Evolutionary conservation across 2,888 invertebrate genomes (phyloP).

Genomic region (Amorpha juglandis): DNA sequence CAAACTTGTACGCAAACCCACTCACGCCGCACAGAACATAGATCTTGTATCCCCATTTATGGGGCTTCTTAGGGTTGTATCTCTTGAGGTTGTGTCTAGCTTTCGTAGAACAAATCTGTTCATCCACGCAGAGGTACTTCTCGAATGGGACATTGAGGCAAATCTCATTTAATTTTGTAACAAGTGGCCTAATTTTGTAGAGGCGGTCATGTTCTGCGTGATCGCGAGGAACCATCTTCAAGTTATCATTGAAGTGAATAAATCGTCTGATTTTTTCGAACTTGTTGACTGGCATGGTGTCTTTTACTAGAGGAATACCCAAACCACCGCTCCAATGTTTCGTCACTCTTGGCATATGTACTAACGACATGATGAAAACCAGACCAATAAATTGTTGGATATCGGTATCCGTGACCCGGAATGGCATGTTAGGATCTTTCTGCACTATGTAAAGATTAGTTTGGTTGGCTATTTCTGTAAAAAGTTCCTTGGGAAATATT

Average conservation of each 20-base stretch:
- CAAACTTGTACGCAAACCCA: constrained; percentile 47
- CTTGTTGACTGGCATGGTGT: constrained; percentile 27
- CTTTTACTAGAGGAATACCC: constrained; percentile 27
- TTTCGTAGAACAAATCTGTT: constrained; percentile 48
- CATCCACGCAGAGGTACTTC: constrained; percentile 42
- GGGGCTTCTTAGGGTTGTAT: constrained; percentile 53
- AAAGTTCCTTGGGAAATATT: too few species aligned
- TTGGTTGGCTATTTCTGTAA: too few species aligned
- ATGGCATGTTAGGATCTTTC: too few species aligned
- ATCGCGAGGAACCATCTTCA: constrained; percentile 27
- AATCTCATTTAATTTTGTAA: constrained; percentile 35
- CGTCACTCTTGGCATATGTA: constrained; percentile 31
- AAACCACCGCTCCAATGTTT: neutral
- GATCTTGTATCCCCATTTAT: constrained; percentile 53
- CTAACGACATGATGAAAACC: constrained; percentile 38
- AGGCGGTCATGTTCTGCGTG: constrained; percentile 34
- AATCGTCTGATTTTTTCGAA: constrained; percentile 39
- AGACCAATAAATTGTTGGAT: constrained; percentile 37
- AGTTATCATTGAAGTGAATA: constrained; percentile 43
- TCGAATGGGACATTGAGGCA: constrained; percentile 36
- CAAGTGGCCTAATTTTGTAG: constrained; percentile 41
- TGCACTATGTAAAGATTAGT: too few species aligned
- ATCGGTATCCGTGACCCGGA: constrained; percentile 25
- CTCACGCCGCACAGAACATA: constrained; percentile 47
- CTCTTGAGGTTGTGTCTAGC: constrained; percentile 43